These are phyloP conservation scores for Sisor rabdophorus DNA, from an alignment of 2,113 vertebrate genomes.

Conservation along the genomic window DNA sequence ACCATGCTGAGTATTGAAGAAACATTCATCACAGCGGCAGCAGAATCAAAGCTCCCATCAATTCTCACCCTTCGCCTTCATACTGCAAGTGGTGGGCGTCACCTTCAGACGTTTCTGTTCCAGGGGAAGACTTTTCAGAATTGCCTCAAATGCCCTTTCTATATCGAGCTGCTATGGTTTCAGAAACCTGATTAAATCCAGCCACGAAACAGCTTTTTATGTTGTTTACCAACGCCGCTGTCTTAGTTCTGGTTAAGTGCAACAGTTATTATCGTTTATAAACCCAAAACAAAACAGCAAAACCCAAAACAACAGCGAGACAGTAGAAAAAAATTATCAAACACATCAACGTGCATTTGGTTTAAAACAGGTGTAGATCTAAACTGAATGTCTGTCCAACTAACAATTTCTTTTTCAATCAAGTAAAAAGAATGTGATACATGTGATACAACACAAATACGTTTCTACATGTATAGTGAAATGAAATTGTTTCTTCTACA, in stretches of 20 bases:
- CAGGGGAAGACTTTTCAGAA: constrained; percentile 3
- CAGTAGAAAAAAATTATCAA: no score
- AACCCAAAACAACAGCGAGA: background rate
- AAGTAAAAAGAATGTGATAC: background rate
- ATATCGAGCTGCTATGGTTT: background rate
- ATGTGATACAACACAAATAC: background rate
- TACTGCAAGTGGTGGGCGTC: constrained; percentile 1
- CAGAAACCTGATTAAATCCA: background rate
- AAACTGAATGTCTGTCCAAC: no score
- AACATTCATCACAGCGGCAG: constrained; percentile 5
- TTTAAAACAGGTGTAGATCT: background rate
- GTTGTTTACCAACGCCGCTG: background rate
- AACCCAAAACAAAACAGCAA: background rate
- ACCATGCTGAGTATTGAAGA: background rate
- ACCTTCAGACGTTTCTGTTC: constrained; percentile 5
- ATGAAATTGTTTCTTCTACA: background rate
- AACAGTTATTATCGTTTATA: background rate
- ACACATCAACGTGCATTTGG: background rate
- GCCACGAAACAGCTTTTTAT: background rate
- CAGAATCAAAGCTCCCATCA: constrained; percentile 11
- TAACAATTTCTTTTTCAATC: background rate
- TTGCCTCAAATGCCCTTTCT: constrained; percentile 7
- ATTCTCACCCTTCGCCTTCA: constrained; percentile 2
- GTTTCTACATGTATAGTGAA: background rate
- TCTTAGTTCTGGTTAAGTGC: background rate